These are phyloP conservation scores for Podotricha telesiphe DNA, from an alignment of 2,888 invertebrate genomes.

Conservation along the genomic window DNA sequence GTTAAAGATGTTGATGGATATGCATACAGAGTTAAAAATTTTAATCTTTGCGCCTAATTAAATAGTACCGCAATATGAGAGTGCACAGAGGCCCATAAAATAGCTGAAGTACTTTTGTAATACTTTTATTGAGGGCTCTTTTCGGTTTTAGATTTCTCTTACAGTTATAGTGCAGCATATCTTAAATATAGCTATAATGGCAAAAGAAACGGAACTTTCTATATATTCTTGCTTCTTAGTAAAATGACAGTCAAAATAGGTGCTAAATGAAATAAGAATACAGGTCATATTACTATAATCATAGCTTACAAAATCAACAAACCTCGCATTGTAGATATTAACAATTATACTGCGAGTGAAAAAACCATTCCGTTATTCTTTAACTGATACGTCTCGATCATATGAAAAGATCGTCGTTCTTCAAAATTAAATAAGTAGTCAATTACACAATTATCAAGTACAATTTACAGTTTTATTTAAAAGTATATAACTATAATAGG, in stretches of 20 bases:
- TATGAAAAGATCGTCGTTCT: neutral
- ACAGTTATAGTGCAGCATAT: neutral
- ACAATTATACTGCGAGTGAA: slow-evolving; percentile 10
- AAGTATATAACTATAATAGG: neutral
- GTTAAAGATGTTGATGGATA: no score
- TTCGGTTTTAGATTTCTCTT: slow-evolving; percentile 16
- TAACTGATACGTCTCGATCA: slow-evolving; percentile 6
- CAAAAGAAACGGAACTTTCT: slow-evolving; percentile 36
- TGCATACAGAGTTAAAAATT: neutral
- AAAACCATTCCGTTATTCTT: slow-evolving; percentile 14
- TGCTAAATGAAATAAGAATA: slow-evolving; percentile 10
- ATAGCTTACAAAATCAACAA: slow-evolving; percentile 11
- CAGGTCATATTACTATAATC: slow-evolving; percentile 18
- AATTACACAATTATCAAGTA: neutral
- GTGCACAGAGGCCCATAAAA: neutral
- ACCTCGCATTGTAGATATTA: neutral
- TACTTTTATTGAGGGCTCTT: neutral
- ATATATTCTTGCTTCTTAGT: slow-evolving; percentile 5
- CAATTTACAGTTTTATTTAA: neutral
- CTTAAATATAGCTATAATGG: slow-evolving; percentile 10
- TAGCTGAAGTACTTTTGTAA: slow-evolving; percentile 10
- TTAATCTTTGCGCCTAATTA: neutral
- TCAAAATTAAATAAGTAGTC: no score
- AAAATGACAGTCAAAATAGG: slow-evolving; percentile 5
- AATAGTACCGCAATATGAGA: slow-evolving; percentile 9